Percentiles rank a stretch among this genome's conserved stretches.
Evolutionary conservation across 2,113 vertebrate species (phyloP).

Genomic region (Myotis brandtii): DNA sequence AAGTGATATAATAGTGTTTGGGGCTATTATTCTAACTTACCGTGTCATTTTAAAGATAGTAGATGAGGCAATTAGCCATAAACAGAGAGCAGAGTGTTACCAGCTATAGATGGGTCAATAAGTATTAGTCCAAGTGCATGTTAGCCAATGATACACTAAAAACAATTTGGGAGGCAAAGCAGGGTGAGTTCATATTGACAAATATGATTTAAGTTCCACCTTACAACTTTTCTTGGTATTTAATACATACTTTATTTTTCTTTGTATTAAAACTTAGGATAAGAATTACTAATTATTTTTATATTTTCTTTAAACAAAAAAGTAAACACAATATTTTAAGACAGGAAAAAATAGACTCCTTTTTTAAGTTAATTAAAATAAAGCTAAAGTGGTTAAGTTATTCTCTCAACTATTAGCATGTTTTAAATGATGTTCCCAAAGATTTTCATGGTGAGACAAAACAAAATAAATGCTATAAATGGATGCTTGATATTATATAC

Average conservation of each 20-base stretch:
- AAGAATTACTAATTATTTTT: background rate
- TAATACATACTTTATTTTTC: background rate
- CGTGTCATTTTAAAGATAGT: conserved; percentile 9
- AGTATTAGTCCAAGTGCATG: background rate
- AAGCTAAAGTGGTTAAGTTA: background rate
- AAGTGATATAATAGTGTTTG: conserved; percentile 51
- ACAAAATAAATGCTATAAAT: background rate
- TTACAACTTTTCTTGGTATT: background rate
- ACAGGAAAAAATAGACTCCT: background rate
- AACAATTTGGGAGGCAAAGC: background rate
- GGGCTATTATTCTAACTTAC: conserved; percentile 19
- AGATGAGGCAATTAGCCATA: conserved; percentile 41
- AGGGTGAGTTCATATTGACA: background rate
- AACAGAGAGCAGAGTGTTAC: conserved; percentile 27
- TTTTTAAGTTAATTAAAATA: background rate
- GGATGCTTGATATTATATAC: background rate
- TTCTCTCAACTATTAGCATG: background rate
- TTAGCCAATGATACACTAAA: background rate
- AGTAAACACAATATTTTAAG: background rate
- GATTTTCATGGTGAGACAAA: background rate
- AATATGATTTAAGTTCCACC: background rate
- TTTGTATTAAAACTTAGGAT: background rate
- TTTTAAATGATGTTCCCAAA: background rate
- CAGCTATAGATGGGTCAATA: background rate
- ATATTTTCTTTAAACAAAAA: background rate